A percentile compares a stretch with the other conserved stretches of the same genome.
phyloP scores from a whole-genome alignment of 92 coral and sea anemone species.

The Meandrina meandrites region DNA sequence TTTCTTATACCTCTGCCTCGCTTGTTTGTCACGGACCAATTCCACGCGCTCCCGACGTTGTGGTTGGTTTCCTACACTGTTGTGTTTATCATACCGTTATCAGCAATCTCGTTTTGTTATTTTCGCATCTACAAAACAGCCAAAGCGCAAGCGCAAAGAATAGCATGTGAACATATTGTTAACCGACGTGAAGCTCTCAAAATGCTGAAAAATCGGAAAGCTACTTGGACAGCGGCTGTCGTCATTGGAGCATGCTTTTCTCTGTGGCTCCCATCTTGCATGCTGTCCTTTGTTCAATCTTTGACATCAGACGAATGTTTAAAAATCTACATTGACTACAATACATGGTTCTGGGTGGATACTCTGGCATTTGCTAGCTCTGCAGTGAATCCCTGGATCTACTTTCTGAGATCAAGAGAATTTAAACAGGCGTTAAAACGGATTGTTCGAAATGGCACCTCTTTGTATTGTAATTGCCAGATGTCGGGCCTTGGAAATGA shows the following conservation, averaged over 20 bases:
- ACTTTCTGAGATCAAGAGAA: slow-evolving; percentile 51
- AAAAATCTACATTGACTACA: slow-evolving; percentile 12
- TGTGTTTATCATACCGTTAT: slow-evolving; percentile 42
- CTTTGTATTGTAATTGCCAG: not conserved
- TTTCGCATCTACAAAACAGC: slow-evolving; percentile 54
- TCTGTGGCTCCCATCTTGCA: slow-evolving; percentile 45
- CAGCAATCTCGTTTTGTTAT: slow-evolving; percentile 54
- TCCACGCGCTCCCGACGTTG: slow-evolving; percentile 40
- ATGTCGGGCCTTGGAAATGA: not conserved
- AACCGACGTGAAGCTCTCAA: slow-evolving; percentile 39
- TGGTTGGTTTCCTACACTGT: slow-evolving; percentile 52
- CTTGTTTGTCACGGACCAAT: slow-evolving; percentile 13
- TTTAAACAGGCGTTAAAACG: slow-evolving; percentile 50
- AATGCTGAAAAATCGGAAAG: slow-evolving; percentile 55
- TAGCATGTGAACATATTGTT: not conserved
- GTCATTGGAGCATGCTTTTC: slow-evolving; percentile 54
- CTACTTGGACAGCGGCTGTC: slow-evolving; percentile 65
- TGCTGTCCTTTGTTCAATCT: slow-evolving; percentile 48
- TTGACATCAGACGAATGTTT: slow-evolving; percentile 26
- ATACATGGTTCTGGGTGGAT: slow-evolving; percentile 63
- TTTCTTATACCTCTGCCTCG: slow-evolving; percentile 34
- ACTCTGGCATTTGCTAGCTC: slow-evolving; percentile 53
- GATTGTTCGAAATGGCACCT: not conserved
- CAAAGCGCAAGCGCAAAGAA: slow-evolving; percentile 33
- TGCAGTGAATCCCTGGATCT: slow-evolving; percentile 71